Evolutionary conservation across 2,113 vertebrate species (phyloP).

Genomic region (Petrocephalus microphthalmus): DNA sequence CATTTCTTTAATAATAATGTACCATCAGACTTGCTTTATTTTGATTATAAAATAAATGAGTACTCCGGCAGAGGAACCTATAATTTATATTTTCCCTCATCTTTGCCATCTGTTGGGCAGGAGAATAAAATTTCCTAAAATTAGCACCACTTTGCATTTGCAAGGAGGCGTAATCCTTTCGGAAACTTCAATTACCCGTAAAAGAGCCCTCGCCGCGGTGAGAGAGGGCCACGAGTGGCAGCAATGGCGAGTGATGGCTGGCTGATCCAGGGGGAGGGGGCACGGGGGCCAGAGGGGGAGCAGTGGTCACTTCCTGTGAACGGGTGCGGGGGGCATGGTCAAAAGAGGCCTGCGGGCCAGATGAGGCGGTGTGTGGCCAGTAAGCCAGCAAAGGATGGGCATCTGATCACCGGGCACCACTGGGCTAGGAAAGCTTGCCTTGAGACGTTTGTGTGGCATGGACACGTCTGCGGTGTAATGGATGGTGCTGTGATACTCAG

Average conservation of each 20-base stretch:
- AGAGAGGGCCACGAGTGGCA: neutral
- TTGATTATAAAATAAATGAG: neutral
- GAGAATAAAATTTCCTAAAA: constrained; percentile 6
- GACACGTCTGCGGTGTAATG: neutral
- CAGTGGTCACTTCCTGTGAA: neutral
- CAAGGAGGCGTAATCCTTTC: neutral
- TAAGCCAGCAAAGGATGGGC: neutral
- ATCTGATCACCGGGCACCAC: neutral
- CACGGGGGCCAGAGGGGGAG: neutral
- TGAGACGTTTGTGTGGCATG: neutral
- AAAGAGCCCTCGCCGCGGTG: neutral
- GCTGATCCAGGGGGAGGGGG: neutral
- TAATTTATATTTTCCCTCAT: neutral
- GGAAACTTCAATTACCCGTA: neutral
- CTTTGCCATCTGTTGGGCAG: neutral
- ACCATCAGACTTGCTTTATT: constrained; percentile 5
- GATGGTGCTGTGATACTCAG: neutral
- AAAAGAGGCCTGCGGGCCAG: neutral
- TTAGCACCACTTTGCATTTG: neutral
- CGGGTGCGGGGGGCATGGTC: neutral
- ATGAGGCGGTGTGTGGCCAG: neutral
- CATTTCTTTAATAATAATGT: constrained; percentile 1
- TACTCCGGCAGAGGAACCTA: neutral
- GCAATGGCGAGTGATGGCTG: neutral
- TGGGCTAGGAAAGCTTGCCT: neutral